Evolutionary conservation across 1,140 invertebrate species (phyloP), one percentile per base, ranked within the genome.

Genomic region (Aphelenchoides fujianensis): DNA sequence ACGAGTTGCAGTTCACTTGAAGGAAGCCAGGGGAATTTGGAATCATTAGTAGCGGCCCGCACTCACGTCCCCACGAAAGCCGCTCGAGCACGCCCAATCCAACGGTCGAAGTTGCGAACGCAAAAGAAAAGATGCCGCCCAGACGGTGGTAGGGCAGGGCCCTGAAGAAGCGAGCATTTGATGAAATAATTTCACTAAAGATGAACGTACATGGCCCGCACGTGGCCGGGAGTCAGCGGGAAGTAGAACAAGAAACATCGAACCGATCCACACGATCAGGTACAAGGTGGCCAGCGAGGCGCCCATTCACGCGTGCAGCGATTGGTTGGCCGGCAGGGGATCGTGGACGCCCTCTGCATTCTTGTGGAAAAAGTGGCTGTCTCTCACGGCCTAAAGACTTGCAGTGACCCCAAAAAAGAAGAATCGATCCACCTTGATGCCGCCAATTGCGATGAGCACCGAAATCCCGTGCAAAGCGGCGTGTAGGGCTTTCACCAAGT

Each of bases 401-500:
- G n/a, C n/a, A n/a, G n/a, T n/a, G n/a, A n/a, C n/a, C n/a, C n/a
- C n/a, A n/a, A n/a, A n/a, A n/a, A n/a, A n/a, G n/a, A n/a, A n/a
- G n/a, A n/a, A n/a, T n/a, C n/a, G n/a, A n/a, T n/a, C n/a, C n/a
- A n/a, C n/a, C n/a, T n/a, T n/a, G 1, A 66, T 34, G 2, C 63
- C 63, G 12, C 37, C 12, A 19, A 66, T 16, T 16, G 31, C 53
- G 2, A 66, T 36, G 1, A 31, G 23, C 16, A 66, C 31, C 19
- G 28, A 12, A 30, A 35, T 30, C 12, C 28, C 31, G 31, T 66
- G 63, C 3, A 66, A 48, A 66, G 31, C 27, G 32, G 63, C 67
- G 61, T 69, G 67, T 1, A 69, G 19, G 0, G 61, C 16, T 31
- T 69, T 69, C n/a, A 35, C 34, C 23, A 70, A 69, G 23, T 27